Evolutionary conservation across 35 echinoderm and acorn worm species (phyloP), one percentile per base, ranked within the genome.

Genomic region (Apostichopus californicus): DNA sequence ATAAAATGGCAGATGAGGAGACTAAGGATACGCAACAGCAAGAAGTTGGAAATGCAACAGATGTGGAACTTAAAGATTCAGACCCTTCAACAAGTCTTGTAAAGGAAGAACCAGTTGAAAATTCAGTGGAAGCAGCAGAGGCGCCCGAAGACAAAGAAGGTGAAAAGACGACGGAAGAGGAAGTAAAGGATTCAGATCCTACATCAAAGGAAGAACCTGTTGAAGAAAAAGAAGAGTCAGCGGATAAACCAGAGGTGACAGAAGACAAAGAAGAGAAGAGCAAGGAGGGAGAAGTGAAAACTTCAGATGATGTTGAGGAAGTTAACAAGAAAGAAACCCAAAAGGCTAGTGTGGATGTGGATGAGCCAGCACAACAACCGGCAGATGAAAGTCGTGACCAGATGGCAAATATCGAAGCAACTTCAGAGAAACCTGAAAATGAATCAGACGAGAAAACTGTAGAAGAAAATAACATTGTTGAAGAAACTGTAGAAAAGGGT

Each of bases 271-370:
- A 91, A n/a, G 68, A 91, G 3, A 56, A 90, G 64, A 77, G 72
- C 28, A 80, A 79, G 23, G 81, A 79, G 78, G 90, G 63, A 91
- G 59, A 96, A 10, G 24, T 46, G 59, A 86, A 86, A 9, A 72
- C 9, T 57, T 77, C 25, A 58, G 56, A 81, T 73, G 83, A 87
- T 86, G 83, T 53, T 14, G 57, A 9, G 77, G 90, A 9, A 65
- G 66, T 82, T 14, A 64, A 1, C 3, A 25, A 91, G 18, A 89
- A 63, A 71, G 65, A 8, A 21, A 34, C 66, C 21, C 53, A 78
- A 15, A 57, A 82, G 4, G 34, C 17, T 15, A 59, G 12, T 78
- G 90, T 56, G 80, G 21, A 88, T 53, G 81, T 34, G 10, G 85
- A 24, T 9, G 60, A 68, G 26, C 61, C 64, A 68, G 64, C 11